These are phyloP conservation scores for Drosophila pachea DNA, from an alignment of 1,140 invertebrate genomes.

Conservation along the genomic window DNA sequence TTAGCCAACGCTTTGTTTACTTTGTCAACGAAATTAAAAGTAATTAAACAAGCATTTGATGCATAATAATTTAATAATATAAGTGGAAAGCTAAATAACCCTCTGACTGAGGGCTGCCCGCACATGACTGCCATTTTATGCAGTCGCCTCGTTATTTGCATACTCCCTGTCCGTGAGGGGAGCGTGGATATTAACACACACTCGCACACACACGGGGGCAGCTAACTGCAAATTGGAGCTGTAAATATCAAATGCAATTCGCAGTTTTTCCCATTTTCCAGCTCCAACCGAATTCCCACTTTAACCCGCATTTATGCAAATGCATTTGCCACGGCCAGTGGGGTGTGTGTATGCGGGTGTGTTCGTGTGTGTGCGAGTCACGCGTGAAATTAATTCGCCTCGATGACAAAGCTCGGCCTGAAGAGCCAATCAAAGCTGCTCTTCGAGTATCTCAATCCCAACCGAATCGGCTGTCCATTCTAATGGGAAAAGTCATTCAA, in stretches of 20 bases:
- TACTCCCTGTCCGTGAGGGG: background rate
- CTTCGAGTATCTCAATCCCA: no score
- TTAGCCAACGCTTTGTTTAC: slow-evolving; percentile 1
- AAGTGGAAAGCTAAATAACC: slow-evolving; percentile 12
- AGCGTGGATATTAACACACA: slow-evolving; percentile 1
- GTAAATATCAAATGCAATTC: slow-evolving; percentile 49
- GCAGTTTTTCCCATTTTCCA: slow-evolving; percentile 42
- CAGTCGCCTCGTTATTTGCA: slow-evolving; percentile 10
- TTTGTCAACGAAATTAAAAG: slow-evolving; percentile 6
- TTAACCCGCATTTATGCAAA: slow-evolving; percentile 10
- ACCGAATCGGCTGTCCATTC: no score
- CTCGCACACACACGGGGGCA: background rate
- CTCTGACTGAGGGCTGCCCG: slow-evolving; percentile 5
- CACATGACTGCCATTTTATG: slow-evolving; percentile 8
- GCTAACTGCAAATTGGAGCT: slow-evolving; percentile 36
- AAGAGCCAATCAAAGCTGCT: slow-evolving; percentile 8
- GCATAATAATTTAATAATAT: slow-evolving; percentile 20
- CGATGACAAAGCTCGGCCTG: background rate
- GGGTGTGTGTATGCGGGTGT: slow-evolving; percentile 11
- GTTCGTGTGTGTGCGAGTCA: slow-evolving; percentile 10
- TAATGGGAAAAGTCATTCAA: slow-evolving; percentile 3
- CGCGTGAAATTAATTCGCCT: slow-evolving; percentile 22
- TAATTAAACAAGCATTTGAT: slow-evolving; percentile 15
- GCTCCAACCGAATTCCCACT: slow-evolving; percentile 25
- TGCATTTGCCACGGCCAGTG: background rate